Conservation (phyloP, 2,888 invertebrate species). For the Temnothorax unifasciatus region DNA sequence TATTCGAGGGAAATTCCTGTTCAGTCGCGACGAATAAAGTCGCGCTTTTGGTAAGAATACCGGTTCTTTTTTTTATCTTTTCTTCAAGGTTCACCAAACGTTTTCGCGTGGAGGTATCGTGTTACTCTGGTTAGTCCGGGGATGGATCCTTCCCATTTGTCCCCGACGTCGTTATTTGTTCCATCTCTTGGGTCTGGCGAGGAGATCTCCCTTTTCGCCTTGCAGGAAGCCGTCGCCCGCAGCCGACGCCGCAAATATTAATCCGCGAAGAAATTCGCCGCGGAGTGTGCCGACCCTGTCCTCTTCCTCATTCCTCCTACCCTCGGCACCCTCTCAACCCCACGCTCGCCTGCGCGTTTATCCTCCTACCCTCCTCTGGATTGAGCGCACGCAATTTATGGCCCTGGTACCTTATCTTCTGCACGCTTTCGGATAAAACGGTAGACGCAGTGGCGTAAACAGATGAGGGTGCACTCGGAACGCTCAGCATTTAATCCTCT, state of each 20-base stretch:
- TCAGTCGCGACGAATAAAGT: constrained; percentile 12
- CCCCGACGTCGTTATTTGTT: constrained; percentile 69
- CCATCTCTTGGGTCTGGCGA: constrained; percentile 42
- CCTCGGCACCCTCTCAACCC: not conserved
- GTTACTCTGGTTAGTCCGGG: constrained; percentile 54
- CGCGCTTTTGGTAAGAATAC: not conserved
- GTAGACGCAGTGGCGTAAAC: constrained; percentile 37
- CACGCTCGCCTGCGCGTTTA: not conserved
- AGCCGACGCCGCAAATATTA: constrained; percentile 69
- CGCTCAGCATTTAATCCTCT: constrained; percentile 40
- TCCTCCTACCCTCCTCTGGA: constrained; percentile 26
- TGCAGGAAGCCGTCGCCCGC: constrained; percentile 40
- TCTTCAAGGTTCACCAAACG: constrained; percentile 1
- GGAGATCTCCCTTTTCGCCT: constrained; percentile 17
- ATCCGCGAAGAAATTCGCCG: constrained; percentile 70
- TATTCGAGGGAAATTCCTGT: not conserved
- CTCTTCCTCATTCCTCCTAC: constrained; percentile 1
- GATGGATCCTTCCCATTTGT: constrained; percentile 68
- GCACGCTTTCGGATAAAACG: constrained; percentile 48
- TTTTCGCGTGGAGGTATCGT: constrained; percentile 49
- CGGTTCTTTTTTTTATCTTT: constrained; percentile 11
- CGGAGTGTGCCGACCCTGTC: constrained; percentile 47
- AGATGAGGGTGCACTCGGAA: constrained; percentile 32
- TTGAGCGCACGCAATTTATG: constrained; percentile 44
- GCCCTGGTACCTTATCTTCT: constrained; percentile 44